Evolutionary conservation across 2,113 vertebrate species (phyloP).

Genomic region (Syrmaticus mikado): DNA sequence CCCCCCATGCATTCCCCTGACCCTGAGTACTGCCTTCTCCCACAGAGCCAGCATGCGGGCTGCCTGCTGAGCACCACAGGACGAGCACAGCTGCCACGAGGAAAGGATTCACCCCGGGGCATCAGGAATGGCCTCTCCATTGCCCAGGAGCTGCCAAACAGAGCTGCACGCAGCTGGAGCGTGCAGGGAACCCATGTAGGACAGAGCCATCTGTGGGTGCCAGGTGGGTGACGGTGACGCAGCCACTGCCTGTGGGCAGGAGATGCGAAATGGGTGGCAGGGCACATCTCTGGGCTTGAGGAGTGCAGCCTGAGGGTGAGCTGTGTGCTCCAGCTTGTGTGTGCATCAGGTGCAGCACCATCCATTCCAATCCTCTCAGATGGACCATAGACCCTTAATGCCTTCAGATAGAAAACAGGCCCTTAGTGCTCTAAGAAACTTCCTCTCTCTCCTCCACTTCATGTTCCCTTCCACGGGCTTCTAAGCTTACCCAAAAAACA

Average conservation of each 20-base stretch:
- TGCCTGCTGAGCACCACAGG: neutral
- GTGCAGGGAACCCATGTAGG: neutral
- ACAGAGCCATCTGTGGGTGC: neutral
- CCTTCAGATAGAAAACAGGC: slow-evolving; percentile 26
- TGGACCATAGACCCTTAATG: no score
- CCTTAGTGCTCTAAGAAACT: slow-evolving; percentile 46
- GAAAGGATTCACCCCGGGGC: neutral
- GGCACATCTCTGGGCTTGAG: fast-evolving
- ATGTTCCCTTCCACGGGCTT: slow-evolving; percentile 2
- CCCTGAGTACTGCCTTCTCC: neutral
- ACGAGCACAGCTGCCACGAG: neutral
- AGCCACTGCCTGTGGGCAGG: neutral
- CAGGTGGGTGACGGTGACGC: neutral
- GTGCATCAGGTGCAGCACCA: fast-evolving
- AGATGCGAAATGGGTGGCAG: neutral
- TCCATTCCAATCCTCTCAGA: fast-evolving
- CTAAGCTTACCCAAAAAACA: slow-evolving; percentile 20
- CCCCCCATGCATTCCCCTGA: fast-evolving
- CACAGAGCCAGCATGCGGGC: fast-evolving
- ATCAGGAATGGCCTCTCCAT: neutral
- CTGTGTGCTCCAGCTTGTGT: neutral
- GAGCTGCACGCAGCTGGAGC: fast-evolving
- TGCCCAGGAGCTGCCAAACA: neutral
- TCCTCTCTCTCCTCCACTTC: neutral
- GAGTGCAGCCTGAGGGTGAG: neutral